Base-by-base conservation (phyloP, 92 coral and sea anemone species). In the Ricordea florida region DNA sequence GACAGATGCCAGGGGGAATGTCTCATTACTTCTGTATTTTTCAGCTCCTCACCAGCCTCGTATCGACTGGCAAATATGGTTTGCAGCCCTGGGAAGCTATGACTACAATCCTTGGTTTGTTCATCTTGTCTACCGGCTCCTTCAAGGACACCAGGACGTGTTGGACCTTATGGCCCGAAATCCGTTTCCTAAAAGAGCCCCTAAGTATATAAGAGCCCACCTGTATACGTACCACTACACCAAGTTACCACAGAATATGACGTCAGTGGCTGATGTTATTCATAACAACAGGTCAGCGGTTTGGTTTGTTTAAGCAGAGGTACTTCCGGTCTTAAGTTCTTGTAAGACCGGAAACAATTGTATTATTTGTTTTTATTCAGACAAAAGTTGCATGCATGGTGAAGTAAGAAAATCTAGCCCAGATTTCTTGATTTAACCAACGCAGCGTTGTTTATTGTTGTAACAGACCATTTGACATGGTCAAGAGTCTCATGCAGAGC, bases 11-110 rank as follows among this genome's bases (percentile, higher is more conserved):
- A n/a, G n/a, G n/a, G n/a, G n/a, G n/a, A 25, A 10, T 29, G 41
- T 7, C 21, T 15, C 34, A 3, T 40, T 9, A 8, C 36, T 26
- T 53, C 36, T 28, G 7, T 15, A 6, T 51, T n/a, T n/a, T 78
- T 31, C 82, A 94, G 98, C 97, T 2, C 97, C 98, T 27, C 98
- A n/a, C n/a, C n/a, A n/a, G n/a, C n/a, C n/a, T n/a, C n/a, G n/a
- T n/a, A n/a, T n/a, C n/a, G n/a, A n/a, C n/a, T n/a, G n/a, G n/a
- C n/a, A n/a, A n/a, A n/a, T n/a, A n/a, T n/a, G 98, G 98, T 94
- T 94, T 64, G 98, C 98, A 3, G 98, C 98, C 0, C 87, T 94
- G 3, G 97, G 93, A 18, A 83, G 92, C 14, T 94, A 94, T 69
- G 85, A 94, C 3, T 92, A 89, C 91, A 92, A 94, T 17, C 96